These are phyloP conservation scores for Limnephilus rhombicus DNA, from an alignment of 2,888 invertebrate genomes.

Conservation along the genomic window DNA sequence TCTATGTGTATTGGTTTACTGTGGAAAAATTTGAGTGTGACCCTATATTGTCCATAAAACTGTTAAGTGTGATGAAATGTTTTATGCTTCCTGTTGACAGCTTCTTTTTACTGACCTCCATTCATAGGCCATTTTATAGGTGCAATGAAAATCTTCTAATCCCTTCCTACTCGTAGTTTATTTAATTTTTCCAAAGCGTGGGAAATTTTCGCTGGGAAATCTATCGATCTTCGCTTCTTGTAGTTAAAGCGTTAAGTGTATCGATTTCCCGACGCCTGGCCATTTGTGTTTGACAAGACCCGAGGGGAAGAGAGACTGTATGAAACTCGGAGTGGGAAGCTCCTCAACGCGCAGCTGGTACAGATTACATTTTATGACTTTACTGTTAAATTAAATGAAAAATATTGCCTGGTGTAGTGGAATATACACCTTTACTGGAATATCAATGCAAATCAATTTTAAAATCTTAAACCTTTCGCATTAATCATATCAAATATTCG, in stretches of 20 bases:
- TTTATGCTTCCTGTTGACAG: neutral
- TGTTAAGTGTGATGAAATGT: neutral
- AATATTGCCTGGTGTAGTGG: neutral
- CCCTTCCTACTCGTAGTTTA: neutral
- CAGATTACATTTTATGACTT: conserved; percentile 30
- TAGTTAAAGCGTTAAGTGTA: neutral
- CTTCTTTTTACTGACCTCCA: neutral
- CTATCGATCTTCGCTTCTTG: neutral
- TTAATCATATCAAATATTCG: conserved; percentile 3
- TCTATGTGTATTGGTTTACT: neutral
- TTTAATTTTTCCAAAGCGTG: neutral
- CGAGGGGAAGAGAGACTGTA: neutral
- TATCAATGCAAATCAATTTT: neutral
- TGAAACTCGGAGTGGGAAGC: neutral
- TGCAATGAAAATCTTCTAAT: neutral
- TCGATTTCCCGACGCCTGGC: conserved; percentile 4
- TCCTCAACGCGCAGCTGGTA: conserved; percentile 32
- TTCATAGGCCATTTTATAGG: neutral
- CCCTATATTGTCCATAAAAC: neutral
- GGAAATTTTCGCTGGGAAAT: neutral
- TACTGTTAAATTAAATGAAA: neutral
- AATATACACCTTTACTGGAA: neutral
- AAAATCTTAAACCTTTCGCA: neutral
- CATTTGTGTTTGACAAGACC: neutral
- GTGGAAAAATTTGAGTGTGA: neutral